A percentile compares a stretch with the other conserved stretches of the same genome.
Evolutionary conservation across 2,113 vertebrate genomes (phyloP).

Genomic region (Aegithalos caudatus): DNA sequence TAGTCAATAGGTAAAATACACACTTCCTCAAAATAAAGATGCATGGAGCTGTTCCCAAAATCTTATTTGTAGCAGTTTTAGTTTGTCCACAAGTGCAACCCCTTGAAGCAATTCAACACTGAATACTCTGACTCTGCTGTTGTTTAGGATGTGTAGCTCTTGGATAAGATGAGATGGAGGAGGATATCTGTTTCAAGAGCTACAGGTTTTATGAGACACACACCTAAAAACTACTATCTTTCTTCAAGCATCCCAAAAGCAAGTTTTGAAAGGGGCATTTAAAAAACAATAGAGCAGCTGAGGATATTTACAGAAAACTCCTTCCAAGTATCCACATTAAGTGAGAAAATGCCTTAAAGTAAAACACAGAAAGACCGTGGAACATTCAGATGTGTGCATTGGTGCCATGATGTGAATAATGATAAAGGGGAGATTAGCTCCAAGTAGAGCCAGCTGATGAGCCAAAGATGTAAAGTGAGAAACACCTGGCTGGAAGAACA

Average conservation of each 20-base stretch:
- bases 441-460: background rate
- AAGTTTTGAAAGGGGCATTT: background rate
- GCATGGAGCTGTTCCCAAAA: background rate
- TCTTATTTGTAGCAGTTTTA: background rate
- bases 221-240: background rate
- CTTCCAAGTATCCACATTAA: background rate
- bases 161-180: background rate
- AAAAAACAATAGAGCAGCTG: background rate
- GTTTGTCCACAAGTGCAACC: background rate
- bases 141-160: background rate
- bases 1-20: background rate
- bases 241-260: background rate
- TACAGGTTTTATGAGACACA: background rate
- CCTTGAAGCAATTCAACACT: background rate
- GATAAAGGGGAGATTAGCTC: background rate
- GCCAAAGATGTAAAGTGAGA: background rate
- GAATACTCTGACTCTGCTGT: background rate
- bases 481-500: background rate
- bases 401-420: background rate
- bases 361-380: background rate
- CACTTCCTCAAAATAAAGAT: background rate
- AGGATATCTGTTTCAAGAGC: background rate
- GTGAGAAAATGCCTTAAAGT: background rate
- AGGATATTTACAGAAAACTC: background rate
- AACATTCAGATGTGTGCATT: background rate